These are phyloP conservation scores for Petrocephalus zakoni DNA, from an alignment of 2,113 vertebrate species.

Conservation along the genomic window DNA sequence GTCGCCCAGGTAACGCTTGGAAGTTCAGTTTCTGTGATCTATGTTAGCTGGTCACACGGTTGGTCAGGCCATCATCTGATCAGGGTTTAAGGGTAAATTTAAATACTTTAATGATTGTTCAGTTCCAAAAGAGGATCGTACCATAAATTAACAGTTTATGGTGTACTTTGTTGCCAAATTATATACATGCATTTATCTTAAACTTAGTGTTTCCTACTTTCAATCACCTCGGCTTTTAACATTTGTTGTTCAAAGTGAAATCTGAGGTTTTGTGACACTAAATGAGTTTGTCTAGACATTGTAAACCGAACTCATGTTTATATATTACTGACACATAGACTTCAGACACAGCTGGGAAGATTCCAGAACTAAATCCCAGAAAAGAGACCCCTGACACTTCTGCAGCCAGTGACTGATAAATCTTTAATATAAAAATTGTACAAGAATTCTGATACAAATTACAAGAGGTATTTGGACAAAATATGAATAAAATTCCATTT, in stretches of 20 bases:
- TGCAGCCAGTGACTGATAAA: conserved; percentile 89
- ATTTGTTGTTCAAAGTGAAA: not conserved
- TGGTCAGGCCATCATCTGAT: not conserved
- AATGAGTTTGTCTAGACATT: not conserved
- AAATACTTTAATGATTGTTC: not conserved
- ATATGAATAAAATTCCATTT: conserved; percentile 98
- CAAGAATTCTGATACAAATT: conserved; percentile 99
- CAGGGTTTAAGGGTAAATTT: not conserved
- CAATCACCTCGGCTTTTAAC: not conserved
- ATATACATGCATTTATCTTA: not conserved
- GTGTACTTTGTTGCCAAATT: not conserved
- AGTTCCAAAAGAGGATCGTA: not conserved
- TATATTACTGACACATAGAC: not conserved
- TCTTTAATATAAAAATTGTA: conserved; percentile 99
- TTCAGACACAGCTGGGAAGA: not conserved
- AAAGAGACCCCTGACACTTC: conserved; percentile 36
- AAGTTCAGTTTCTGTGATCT: not conserved
- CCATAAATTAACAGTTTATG: not conserved
- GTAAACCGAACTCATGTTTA: not conserved
- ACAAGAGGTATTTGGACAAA: conserved; percentile 99
- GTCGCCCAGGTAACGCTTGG: not conserved
- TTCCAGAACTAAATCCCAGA: not conserved
- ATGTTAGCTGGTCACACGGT: not conserved
- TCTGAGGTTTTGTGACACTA: not conserved
- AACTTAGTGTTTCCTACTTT: not conserved